Percentiles rank a stretch among this genome's conserved stretches.
phyloP scores from a whole-genome alignment of 2,797 vertebrate genomes.

The Enteromius argenteus region DNA sequence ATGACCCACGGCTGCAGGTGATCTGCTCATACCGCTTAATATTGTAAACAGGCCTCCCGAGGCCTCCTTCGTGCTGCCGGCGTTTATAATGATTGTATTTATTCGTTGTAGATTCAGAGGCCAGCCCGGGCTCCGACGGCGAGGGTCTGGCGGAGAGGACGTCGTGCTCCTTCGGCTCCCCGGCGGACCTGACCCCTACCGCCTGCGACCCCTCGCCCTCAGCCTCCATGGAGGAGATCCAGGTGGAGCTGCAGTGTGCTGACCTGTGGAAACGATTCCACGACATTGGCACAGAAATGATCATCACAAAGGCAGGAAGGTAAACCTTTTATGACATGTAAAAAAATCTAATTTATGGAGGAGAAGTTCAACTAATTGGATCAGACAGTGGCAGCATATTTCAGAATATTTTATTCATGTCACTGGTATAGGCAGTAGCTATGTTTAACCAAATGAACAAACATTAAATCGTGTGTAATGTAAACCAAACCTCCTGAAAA shows the following conservation, averaged over 20 bases:
- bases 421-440: background rate
- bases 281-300: conserved; percentile 99
- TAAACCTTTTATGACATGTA: conserved; percentile 66
- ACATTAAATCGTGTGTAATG: background rate
- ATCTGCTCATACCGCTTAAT: conserved; percentile 58
- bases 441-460: background rate
- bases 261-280: conserved; percentile 99
- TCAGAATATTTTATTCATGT: background rate
- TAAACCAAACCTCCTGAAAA: background rate
- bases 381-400: background rate
- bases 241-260: conserved; percentile 96
- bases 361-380: background rate
- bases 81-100: conserved; percentile 56
- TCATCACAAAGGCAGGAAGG: conserved; percentile 99
- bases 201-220: conserved; percentile 83
- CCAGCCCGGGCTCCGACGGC: conserved; percentile 93
- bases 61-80: conserved; percentile 54
- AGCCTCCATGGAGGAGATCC: conserved; percentile 96
- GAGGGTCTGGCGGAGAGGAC: conserved; percentile 92
- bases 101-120: conserved; percentile 87
- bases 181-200: conserved; percentile 82
- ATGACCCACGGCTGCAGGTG: conserved; percentile 63
- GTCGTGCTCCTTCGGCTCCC: conserved; percentile 91
- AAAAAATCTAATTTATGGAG: background rate
- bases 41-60: conserved; percentile 67